A percentile compares a stretch with the other conserved stretches of the same genome.
Conservation (phyloP, 2,113 vertebrate genomes). For the Sturnira hondurensis region DNA sequence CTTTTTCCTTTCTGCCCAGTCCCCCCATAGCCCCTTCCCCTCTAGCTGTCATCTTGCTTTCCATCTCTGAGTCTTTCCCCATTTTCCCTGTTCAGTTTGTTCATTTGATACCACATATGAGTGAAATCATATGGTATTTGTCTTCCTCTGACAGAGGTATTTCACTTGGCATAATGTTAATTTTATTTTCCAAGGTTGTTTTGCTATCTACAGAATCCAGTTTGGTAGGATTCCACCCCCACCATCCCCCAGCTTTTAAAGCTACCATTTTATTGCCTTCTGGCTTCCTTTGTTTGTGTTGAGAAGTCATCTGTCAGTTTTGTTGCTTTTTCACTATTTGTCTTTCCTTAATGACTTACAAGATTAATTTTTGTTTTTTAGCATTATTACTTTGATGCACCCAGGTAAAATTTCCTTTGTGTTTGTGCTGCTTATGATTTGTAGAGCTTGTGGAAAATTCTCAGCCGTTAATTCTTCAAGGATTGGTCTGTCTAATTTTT, state of each 20-base stretch:
- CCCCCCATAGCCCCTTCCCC: too few relatives aligned
- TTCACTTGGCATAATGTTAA: background rate
- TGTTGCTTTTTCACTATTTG: background rate
- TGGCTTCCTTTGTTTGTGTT: slow-evolving; percentile 24
- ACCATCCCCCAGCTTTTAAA: background rate
- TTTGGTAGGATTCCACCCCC: background rate
- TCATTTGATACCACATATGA: too few relatives aligned
- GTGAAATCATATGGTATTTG: too few relatives aligned
- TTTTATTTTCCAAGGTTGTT: background rate
- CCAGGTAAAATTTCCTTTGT: background rate
- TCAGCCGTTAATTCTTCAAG: background rate
- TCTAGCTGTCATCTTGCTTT: too few relatives aligned
- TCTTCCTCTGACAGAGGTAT: too few relatives aligned
- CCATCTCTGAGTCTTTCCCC: too few relatives aligned
- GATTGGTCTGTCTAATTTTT: background rate
- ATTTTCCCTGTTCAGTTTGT: too few relatives aligned
- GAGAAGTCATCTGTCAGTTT: background rate
- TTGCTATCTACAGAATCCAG: background rate
- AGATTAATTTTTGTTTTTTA: background rate
- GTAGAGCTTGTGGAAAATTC: background rate
- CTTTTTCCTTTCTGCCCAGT: too few relatives aligned
- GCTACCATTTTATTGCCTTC: background rate
- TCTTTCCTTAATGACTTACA: background rate
- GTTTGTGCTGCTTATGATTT: background rate
- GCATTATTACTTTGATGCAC: background rate